A percentile compares a stretch with the other conserved stretches of the same genome.
Evolutionary conservation across 2,888 invertebrate species (phyloP).

Genomic region (Oscheius sp.): DNA sequence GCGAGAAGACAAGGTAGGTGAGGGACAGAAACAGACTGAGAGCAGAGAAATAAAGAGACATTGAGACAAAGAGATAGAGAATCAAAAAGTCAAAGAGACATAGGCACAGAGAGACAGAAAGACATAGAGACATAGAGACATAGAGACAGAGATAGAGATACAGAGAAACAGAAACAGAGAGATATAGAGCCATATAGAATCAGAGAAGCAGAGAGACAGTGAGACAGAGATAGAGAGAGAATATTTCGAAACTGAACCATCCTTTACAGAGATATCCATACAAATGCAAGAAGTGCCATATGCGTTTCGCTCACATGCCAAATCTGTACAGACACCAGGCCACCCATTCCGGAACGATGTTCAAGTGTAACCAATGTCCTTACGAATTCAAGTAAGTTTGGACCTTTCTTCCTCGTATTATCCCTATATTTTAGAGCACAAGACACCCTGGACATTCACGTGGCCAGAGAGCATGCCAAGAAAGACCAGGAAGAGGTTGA

Average conservation of each 20-base stretch:
- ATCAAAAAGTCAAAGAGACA: too few relatives aligned
- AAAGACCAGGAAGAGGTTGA: constrained; percentile 3
- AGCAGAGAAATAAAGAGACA: neutral
- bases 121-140: too few relatives aligned
- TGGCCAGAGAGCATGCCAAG: constrained; percentile 8
- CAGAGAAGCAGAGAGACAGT: too few relatives aligned
- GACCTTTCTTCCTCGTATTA: too few relatives aligned
- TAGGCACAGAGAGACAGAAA: too few relatives aligned
- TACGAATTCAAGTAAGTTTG: constrained; percentile 32
- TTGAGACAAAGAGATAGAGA: neutral
- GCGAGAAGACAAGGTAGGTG: constrained; percentile 18
- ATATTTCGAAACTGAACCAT: too few relatives aligned
- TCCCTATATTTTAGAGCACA: neutral
- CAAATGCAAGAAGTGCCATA: constrained; percentile 29
- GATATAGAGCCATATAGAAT: too few relatives aligned
- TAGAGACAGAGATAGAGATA: too few relatives aligned
- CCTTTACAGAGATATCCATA: constrained; percentile 21
- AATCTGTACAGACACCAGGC: constrained; percentile 20
- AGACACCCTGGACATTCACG: constrained; percentile 15
- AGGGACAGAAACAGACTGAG: neutral
- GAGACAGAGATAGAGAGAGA: too few relatives aligned
- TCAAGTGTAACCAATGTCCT: constrained; percentile 31
- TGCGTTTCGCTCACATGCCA: constrained; percentile 24
- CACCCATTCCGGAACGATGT: constrained; percentile 12
- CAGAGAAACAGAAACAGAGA: too few relatives aligned